Percentiles rank a stretch among this genome's conserved stretches.
Evolutionary conservation across 2,888 invertebrate species (phyloP).

Genomic region (Chydorus sphaericus): DNA sequence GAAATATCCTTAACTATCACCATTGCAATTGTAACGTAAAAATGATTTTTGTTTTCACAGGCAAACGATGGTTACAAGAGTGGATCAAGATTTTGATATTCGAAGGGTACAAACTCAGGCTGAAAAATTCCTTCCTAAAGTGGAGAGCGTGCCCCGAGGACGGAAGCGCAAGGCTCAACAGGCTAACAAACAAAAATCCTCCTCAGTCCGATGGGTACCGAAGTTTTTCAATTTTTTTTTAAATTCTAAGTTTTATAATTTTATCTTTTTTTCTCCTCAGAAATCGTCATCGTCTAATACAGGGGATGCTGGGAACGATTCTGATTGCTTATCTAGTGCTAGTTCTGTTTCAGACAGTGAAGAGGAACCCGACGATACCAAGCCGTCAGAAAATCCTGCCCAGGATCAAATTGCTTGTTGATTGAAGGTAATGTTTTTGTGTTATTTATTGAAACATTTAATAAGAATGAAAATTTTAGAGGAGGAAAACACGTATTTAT

Average conservation of each 20-base stretch:
- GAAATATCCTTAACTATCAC: not conserved
- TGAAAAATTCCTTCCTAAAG: constrained; percentile 21
- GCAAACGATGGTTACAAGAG: constrained; percentile 24
- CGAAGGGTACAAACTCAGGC: constrained; percentile 29
- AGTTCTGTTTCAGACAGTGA: constrained; percentile 13
- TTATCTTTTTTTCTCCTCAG: not conserved
- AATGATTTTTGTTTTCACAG: not conserved
- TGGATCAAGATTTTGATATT: constrained; percentile 39
- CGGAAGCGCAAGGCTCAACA: not conserved
- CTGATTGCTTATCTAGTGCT: constrained; percentile 10
- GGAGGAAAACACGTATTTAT: too few relatives aligned
- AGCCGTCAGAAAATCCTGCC: not conserved
- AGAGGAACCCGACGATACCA: constrained; percentile 1
- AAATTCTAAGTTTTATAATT: not conserved
- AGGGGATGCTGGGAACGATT: constrained; percentile 6
- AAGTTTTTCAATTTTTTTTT: not conserved
- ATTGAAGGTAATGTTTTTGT: not conserved
- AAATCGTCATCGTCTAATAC: not conserved
- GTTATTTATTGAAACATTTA: too few relatives aligned
- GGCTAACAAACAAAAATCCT: not conserved
- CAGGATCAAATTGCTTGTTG: not conserved
- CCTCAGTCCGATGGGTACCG: constrained; percentile 8
- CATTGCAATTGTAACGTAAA: not conserved
- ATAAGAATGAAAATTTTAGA: too few relatives aligned
- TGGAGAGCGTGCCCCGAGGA: not conserved